These are phyloP conservation scores for Scrobipalpa costella DNA, from an alignment of 2,888 invertebrate genomes.

Conservation along the genomic window DNA sequence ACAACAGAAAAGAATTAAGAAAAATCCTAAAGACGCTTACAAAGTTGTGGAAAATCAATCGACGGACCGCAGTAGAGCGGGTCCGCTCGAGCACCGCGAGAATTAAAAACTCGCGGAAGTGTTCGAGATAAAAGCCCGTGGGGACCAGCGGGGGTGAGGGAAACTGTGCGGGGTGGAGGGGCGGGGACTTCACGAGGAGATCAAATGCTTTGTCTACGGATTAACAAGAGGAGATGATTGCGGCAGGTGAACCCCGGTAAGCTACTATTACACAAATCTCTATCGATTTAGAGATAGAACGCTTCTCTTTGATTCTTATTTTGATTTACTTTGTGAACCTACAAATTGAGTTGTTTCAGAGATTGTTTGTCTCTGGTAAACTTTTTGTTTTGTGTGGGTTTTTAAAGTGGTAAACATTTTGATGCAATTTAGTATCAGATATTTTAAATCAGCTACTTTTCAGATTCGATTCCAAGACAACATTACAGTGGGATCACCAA, in stretches of 20 bases:
- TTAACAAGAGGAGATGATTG: slow-evolving; percentile 52
- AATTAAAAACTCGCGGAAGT: slow-evolving; percentile 7
- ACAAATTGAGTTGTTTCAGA: background rate
- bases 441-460: no score
- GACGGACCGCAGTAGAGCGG: background rate
- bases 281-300: background rate
- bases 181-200: slow-evolving; percentile 51
- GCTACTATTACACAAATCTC: background rate
- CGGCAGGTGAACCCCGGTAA: background rate
- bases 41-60: slow-evolving; percentile 7
- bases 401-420: no score
- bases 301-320: background rate
- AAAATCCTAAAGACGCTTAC: slow-evolving; percentile 10
- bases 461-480: no score
- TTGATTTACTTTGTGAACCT: background rate
- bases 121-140: background rate
- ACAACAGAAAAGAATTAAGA: slow-evolving; percentile 8
- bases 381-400: no score
- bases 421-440: no score
- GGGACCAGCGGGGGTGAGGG: background rate
- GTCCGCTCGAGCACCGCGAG: background rate
- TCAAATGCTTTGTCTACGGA: slow-evolving; percentile 66
- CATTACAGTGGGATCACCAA: no score
- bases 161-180: slow-evolving; percentile 25
- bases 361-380: no score